Evolutionary conservation across 2,888 invertebrate genomes (phyloP).

Genomic region (Acleris holmiana): DNA sequence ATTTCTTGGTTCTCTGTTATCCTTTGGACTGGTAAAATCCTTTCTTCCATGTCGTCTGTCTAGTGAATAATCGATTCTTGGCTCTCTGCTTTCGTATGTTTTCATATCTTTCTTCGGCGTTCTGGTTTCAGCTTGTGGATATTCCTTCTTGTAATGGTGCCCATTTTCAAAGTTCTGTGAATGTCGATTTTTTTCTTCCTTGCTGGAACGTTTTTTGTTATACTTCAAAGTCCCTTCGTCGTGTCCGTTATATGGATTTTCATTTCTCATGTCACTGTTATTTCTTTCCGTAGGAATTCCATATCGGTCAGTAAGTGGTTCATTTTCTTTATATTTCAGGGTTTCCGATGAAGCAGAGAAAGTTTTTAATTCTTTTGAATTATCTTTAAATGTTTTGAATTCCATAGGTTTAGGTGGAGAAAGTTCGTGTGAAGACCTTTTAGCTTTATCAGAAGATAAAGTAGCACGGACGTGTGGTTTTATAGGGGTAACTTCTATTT

Average conservation of each 20-base stretch:
- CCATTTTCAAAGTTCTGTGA: conserved; percentile 64
- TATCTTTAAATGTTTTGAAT: conserved; percentile 81
- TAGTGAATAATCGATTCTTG: conserved; percentile 77
- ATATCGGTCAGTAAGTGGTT: conserved; percentile 71
- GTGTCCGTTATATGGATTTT: conserved; percentile 70
- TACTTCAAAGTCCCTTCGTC: conserved; percentile 79
- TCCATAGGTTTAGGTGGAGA: conserved; percentile 77
- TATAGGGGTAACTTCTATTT: conserved; percentile 79
- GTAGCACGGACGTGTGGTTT: conserved; percentile 78
- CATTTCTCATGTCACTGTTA: conserved; percentile 66
- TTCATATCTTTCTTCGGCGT: conserved; percentile 68
- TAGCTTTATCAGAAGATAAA: conserved; percentile 70
- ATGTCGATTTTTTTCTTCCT: conserved; percentile 71
- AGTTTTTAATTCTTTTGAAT: conserved; percentile 77
- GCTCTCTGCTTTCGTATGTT: conserved; percentile 65
- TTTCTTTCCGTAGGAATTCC: conserved; percentile 75
- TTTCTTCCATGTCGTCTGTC: conserved; percentile 72
- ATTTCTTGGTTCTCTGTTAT: conserved; percentile 60
- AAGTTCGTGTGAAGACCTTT: conserved; percentile 70
- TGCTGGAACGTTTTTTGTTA: conserved; percentile 69
- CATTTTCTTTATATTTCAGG: conserved; percentile 77
- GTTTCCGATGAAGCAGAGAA: conserved; percentile 82
- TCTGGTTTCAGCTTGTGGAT: conserved; percentile 71
- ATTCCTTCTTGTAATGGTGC: conserved; percentile 67
- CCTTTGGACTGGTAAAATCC: conserved; percentile 67